Evolutionary conservation across 2,888 invertebrate species (phyloP), one percentile per base, ranked within the genome.

Genomic region (Acrocyrtus sp.): DNA sequence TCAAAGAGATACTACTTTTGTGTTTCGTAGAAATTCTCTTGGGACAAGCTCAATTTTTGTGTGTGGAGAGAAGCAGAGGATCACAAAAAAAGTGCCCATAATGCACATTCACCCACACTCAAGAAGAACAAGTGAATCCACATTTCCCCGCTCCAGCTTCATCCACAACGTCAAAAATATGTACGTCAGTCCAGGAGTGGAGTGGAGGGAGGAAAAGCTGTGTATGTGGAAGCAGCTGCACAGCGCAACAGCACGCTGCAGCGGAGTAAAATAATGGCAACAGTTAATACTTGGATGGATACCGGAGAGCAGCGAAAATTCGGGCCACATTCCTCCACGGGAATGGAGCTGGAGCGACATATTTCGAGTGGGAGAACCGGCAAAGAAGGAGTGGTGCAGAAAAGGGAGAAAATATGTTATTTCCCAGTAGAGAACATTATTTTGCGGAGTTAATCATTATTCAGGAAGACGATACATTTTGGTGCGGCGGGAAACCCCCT

Each of bases 401-500:
- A n/a, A n/a, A n/a, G 60, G 56, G 57, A 74, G 76, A 76, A 77
- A 74, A 76, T 75, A 78, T 79, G 79, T 78, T 78, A 79, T 79
- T 79, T 77, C 79, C 79, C 79, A 72, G 76, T 74, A 73, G 78
- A 79, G 76, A 75, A 78, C 79, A 76, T 76, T 74, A 79, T 78
- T 79, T 79, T 79, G 79, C 75, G 72, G 75, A 79, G 79, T 79
- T 79, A 79, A 79, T 79, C 79, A 79, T 79, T 79, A 79, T 79
- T 78, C 79, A 78, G 76, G 79, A 79, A 79, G 79, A 79, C 78
- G 79, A 79, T 79, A 78, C 76, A 79, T 79, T 79, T 78, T n/a
- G 76, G 76, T 73, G 72, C 74, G 74, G n/a, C 63, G 77, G 63
- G 63, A 76, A 79, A 76, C 76, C 79, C 79, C 76, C 51, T 34